A percentile compares a stretch with the other conserved stretches of the same genome.
phyloP scores from a whole-genome alignment of 2,797 vertebrate species.

The Etheostoma perlongum region DNA sequence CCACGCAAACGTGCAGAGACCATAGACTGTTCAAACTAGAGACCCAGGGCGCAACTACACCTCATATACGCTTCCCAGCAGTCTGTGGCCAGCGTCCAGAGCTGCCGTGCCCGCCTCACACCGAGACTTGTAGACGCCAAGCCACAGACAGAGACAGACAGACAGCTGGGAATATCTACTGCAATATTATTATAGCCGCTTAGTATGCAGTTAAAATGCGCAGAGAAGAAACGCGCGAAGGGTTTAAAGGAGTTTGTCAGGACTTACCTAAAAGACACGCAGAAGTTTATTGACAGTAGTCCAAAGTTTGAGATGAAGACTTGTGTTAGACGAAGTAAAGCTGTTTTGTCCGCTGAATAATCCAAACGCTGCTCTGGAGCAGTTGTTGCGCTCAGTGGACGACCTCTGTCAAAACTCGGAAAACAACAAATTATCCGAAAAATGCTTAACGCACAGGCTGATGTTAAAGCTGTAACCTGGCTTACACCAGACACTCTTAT shows the following conservation, averaged over 20 bases:
- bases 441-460: slow-evolving; percentile 1
- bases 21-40: neutral
- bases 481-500: neutral
- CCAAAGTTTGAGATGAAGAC: slow-evolving; percentile 55
- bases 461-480: neutral
- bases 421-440: slow-evolving; percentile 43
- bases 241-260: slow-evolving; percentile 18
- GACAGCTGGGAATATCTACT: slow-evolving; percentile 65
- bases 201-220: slow-evolving; percentile 34
- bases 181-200: slow-evolving; percentile 56
- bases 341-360: slow-evolving; percentile 35
- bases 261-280: slow-evolving; percentile 78
- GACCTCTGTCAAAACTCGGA: slow-evolving; percentile 60
- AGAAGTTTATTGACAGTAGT: slow-evolving; percentile 51
- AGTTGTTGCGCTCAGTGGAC: slow-evolving; percentile 39
- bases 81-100: slow-evolving; percentile 72
- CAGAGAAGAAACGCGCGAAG: slow-evolving; percentile 15
- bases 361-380: slow-evolving; percentile 52
- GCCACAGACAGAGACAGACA: slow-evolving; percentile 45
- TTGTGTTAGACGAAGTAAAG: neutral
- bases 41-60: slow-evolving; percentile 65
- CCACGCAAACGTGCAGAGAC: slow-evolving; percentile 47
- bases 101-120: slow-evolving; percentile 59
- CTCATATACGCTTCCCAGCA: slow-evolving; percentile 51
- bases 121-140: slow-evolving; percentile 83